Conservation (phyloP, 2,888 invertebrate species). For the Rhaphigaster nebulosa region DNA sequence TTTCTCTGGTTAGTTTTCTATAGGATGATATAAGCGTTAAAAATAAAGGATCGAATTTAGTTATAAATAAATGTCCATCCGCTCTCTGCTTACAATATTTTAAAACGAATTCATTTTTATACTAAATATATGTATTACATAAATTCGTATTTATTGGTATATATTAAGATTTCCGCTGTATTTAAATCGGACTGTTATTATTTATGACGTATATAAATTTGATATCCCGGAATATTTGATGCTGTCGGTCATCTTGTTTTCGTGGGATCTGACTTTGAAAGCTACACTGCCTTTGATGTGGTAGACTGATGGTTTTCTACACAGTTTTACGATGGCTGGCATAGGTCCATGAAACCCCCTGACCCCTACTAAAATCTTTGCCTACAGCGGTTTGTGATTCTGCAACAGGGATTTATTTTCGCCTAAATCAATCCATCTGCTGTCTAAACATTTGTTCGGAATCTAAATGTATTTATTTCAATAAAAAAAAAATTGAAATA, state of each 20-base stretch:
- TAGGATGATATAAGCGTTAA: not conserved
- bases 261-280: not conserved
- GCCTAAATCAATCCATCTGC: not conserved
- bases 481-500: not conserved
- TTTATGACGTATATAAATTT: not conserved
- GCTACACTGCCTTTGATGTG: not conserved
- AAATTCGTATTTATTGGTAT: not conserved
- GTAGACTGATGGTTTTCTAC: slow-evolving; percentile 22
- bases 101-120: too few species aligned
- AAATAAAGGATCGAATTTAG: not conserved
- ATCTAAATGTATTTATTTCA: not conserved
- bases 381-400: not conserved
- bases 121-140: not conserved
- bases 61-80: not conserved
- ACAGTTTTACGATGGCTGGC: slow-evolving; percentile 11
- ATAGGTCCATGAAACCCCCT: not conserved
- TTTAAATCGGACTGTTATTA: not conserved
- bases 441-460: not conserved
- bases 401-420: not conserved
- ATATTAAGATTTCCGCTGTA: not conserved
- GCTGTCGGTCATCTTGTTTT: not conserved
- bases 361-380: not conserved
- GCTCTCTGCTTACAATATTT: not conserved
- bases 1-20: too few species aligned
- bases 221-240: not conserved